A percentile compares a stretch with the other conserved stretches of the same genome.
phyloP scores from a whole-genome alignment of 53 echinoderm and acorn worm species.

The Stichopus horrens region DNA sequence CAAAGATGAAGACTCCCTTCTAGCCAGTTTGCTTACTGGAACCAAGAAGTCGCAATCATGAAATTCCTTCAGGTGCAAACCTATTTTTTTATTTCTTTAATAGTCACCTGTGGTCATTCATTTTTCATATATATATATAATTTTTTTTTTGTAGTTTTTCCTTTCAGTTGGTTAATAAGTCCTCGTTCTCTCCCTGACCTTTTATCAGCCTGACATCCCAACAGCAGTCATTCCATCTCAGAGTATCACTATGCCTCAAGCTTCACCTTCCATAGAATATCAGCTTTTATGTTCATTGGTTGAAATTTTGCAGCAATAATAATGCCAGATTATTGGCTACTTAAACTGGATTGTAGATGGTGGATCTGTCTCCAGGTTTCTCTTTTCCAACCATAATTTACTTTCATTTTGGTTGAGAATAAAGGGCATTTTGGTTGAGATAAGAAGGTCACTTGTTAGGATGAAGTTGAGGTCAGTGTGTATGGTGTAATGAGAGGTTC shows the following conservation, averaged over 20 bases:
- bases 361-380: no score
- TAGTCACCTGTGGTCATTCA: background rate
- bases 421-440: background rate
- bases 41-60: background rate
- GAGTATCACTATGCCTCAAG: background rate
- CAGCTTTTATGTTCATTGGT: background rate
- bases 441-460: background rate
- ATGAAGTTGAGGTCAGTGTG: background rate
- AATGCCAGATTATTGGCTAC: background rate
- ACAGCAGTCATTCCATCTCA: constrained; percentile 1
- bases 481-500: background rate
- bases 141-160: constrained; percentile 1
- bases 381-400: no score
- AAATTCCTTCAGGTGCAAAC: background rate
- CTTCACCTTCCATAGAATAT: background rate
- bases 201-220: background rate
- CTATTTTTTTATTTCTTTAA: background rate
- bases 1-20: background rate
- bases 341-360: background rate
- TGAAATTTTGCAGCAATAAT: constrained; percentile 5
- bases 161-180: background rate
- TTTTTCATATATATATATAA: background rate
- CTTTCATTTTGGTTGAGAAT: background rate
- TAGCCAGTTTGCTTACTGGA: background rate
- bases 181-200: background rate